Evolutionary conservation across 2,888 invertebrate species (phyloP), one percentile per base, ranked within the genome.

Genomic region (Chrysotoxum bicinctum): DNA sequence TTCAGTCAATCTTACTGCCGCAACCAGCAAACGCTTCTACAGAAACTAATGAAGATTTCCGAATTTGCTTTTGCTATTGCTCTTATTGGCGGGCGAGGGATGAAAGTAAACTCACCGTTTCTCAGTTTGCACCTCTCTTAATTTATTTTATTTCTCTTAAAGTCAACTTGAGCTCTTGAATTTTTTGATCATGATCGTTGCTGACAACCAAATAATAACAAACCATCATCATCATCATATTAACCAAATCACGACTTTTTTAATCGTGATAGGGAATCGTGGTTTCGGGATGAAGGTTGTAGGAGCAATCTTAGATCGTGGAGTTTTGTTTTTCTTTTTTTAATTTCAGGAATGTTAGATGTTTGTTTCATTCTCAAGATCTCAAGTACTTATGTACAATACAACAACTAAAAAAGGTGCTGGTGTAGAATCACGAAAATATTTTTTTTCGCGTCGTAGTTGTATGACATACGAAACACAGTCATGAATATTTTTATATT

Each of bases 41-140:
- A 37, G 50, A 66, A 66, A 23, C 32, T 66, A 66, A 69, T 62
- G n/a, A 69, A 69, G 62, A 74, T 73, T 74, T 79, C 68, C 69
- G 74, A 78, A 66, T 78, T 83, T 73, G 40, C 68, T 35, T 35
- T 56, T 56, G n/a, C 23, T 48, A 3, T 16, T 40, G n/a, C n/a
- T 32, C 8, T 43, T 16, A 16, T 16, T 14, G 21, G 35, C 32
- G 19, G 14, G 30, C 16, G 9, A 32, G 1, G 52, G 9, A 30
- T 54, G 43, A 16, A n/a, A n/a, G n/a, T n/a, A n/a, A n/a, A 60
- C 50, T n/a, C 72, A 76, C 43, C 72, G 19, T 19, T 64, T 43
- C 26, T 54, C 35, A 26, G 16, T 48, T 74, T 40, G n/a, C 16
- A 10, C 16, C 14, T 48, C 68, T 60, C 60, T 69, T 66, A 32